Evolutionary conservation across 2,888 invertebrate genomes (phyloP), one percentile per base, ranked within the genome.

Genomic region (Sipha maydis): DNA sequence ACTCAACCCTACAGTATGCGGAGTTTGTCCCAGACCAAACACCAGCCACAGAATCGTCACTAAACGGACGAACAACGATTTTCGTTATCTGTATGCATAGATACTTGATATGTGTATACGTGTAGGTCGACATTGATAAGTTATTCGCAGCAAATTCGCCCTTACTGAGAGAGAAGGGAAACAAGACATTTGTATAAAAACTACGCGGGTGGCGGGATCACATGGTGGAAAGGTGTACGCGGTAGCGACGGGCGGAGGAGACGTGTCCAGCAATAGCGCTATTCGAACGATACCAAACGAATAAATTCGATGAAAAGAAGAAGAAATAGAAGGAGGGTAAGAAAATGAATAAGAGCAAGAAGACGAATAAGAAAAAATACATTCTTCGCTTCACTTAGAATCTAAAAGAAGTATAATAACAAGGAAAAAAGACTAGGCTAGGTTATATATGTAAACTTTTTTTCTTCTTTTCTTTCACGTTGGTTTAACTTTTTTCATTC

Each of bases 371-470:
- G 48, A 48, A 48, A 48, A 48, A 48, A 48, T 48, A 48, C 48
- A 48, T 48, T 48, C 14, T 11, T 48, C 14, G 48, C 48, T 48
- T 48, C 48, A 48, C 11, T 48, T 14, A 48, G 3, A 48, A 48
- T 48, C 14, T 14, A 14, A 48, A 48, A 48, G 41, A 41, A 41
- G 8, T 9, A 41, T 7, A 11, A 41, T 0, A 41, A 41, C 41
- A 41, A 11, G 4, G 56, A 38, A 75, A 79, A 79, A 61, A 79
- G 7, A 31, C 31, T 34, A 25, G 21, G 56, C 31, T 56, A 79
- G 79, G 79, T 79, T 56, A 79, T 79, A 61, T 79, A 79, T 79
- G 48, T 21, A 28, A 82, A 69, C 41, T 82, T 69, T 82, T 69
- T 21, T 34, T 79, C 21, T 69, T 80, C 28, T 28, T 34, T 80